A percentile compares a stretch with the other conserved stretches of the same genome.
Evolutionary conservation across 2,797 vertebrate genomes (phyloP).

Genomic region (Ispidina picta): DNA sequence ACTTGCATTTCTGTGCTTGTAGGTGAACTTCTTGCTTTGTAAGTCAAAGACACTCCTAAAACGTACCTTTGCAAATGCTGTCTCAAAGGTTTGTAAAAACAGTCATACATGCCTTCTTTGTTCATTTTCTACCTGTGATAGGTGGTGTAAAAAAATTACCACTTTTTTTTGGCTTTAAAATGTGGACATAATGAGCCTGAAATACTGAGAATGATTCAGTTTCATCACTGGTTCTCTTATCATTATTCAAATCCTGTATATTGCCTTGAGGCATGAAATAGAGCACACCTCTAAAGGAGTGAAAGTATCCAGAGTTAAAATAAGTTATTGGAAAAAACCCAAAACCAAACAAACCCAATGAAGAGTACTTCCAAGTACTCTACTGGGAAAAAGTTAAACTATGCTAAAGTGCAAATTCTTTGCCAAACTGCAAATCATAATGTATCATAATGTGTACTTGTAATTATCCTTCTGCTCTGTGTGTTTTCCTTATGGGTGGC

Average conservation of each 20-base stretch:
- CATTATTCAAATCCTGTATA: background rate
- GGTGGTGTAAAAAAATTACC: background rate
- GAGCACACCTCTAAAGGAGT: background rate
- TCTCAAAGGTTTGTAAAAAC: background rate
- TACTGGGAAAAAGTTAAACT: background rate
- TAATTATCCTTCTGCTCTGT: background rate
- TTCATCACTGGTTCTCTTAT: background rate
- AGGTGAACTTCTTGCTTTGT: background rate
- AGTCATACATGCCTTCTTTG: background rate
- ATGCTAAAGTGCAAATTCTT: background rate
- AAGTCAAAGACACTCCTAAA: background rate
- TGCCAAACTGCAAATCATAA: background rate
- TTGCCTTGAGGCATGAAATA: background rate
- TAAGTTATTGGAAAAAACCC: background rate
- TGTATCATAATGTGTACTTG: background rate
- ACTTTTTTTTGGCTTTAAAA: background rate
- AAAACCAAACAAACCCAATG: background rate
- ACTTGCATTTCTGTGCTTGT: background rate
- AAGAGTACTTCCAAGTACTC: background rate
- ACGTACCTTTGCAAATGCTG: background rate
- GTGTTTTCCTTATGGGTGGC: background rate
- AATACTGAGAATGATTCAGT: background rate
- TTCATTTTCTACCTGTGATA: background rate
- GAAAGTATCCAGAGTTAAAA: background rate
- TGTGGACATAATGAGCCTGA: background rate